Conservation (phyloP, 2,888 invertebrate genomes). For the Pristionchus fissidentatus region DNA sequence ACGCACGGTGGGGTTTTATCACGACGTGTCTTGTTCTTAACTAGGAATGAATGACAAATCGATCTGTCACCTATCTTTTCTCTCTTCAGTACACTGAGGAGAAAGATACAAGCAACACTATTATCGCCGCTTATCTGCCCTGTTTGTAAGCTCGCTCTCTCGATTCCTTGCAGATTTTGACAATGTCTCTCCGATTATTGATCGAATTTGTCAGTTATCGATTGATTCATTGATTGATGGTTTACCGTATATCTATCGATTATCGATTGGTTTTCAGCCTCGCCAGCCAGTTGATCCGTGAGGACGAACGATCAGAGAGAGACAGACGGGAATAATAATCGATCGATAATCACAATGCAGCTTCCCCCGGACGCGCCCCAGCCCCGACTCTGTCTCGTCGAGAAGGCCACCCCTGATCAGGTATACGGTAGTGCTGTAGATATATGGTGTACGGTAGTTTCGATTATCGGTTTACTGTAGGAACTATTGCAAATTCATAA, state of each 20-base stretch:
- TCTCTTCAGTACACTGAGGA: too few relatives aligned
- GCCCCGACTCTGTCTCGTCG: conserved; percentile 70
- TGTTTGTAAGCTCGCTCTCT: conserved; percentile 19
- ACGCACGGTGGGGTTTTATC: conserved; percentile 4
- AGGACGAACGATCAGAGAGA: not conserved
- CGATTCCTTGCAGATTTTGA: too few relatives aligned
- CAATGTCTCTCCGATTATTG: not conserved
- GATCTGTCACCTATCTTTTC: too few relatives aligned
- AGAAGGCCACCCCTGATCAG: conserved; percentile 61
- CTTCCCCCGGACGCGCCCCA: conserved; percentile 68
- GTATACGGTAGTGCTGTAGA: conserved; percentile 44
- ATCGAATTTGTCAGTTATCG: conserved; percentile 23
- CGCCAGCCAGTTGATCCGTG: not conserved
- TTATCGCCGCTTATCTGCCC: conserved; percentile 31
- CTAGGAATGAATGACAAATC: conserved; percentile 37
- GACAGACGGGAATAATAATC: conserved; percentile 7
- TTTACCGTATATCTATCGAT: not conserved
- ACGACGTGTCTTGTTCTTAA: conserved; percentile 23
- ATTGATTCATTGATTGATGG: not conserved
- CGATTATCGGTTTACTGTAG: not conserved
- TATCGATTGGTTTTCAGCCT: too few relatives aligned
- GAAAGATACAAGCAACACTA: not conserved
- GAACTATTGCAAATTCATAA: not conserved
- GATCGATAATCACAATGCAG: conserved; percentile 42
- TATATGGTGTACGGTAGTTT: not conserved